Conservation (phyloP, 2,888 invertebrate species). For the Tetranychus piercei region DNA sequence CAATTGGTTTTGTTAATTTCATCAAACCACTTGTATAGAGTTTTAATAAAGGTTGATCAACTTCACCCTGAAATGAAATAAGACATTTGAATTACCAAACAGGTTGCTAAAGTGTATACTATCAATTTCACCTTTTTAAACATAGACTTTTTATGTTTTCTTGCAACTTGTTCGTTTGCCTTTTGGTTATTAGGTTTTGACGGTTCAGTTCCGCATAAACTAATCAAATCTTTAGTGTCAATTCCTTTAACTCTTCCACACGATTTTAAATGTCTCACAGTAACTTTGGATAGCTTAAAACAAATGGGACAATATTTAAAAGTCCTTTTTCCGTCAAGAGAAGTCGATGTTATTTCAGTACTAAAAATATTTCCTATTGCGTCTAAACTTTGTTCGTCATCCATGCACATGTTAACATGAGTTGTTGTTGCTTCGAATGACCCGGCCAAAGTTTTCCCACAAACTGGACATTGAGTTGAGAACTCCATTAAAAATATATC, state of each 20-base stretch:
- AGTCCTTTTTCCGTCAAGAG: no score
- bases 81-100: no score
- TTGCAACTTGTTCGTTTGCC: no score
- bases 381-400: not conserved
- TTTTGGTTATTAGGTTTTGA: no score
- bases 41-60: no score
- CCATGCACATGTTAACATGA: constrained; percentile 1
- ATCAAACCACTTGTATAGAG: no score
- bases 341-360: not conserved
- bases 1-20: no score
- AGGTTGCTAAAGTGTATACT: no score
- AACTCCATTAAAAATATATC: no score
- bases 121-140: no score
- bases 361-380: not conserved
- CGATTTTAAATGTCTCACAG: not conserved
- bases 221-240: constrained; percentile 5
- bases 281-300: not conserved
- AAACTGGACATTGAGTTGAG: constrained; percentile 8
- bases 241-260: not conserved
- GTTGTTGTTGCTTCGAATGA: not conserved
- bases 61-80: no score
- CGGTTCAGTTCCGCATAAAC: not conserved
- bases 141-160: no score
- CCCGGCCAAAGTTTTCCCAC: not conserved
- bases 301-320: not conserved